These are phyloP conservation scores for Aphelenchoides fujianensis DNA, from an alignment of 1,140 invertebrate species.

Conservation along the genomic window DNA sequence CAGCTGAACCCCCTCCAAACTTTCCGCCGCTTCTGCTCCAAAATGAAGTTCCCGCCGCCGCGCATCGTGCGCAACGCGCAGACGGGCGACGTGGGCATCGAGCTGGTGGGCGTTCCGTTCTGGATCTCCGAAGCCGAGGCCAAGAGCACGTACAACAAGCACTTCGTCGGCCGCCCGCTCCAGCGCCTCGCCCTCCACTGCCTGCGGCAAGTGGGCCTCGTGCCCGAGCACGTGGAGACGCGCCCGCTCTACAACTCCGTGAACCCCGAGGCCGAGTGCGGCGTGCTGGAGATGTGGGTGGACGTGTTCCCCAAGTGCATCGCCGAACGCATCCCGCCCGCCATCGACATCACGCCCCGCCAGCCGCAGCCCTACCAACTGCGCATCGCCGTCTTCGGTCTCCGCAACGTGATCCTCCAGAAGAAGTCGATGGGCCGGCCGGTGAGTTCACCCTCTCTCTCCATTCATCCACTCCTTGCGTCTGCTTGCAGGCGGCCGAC, in stretches of 20 bases:
- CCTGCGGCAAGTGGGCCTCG: conserved; percentile 63
- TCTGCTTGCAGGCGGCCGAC: conserved; percentile 62
- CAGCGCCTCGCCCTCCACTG: conserved; percentile 65
- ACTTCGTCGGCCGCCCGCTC: conserved; percentile 52
- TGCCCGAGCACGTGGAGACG: conserved; percentile 67
- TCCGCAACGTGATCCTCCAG: conserved; percentile 45
- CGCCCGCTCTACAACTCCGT: conserved; percentile 64
- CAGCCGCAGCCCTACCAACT: conserved; percentile 62
- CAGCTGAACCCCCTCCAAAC: conserved; percentile 48
- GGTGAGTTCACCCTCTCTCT: conserved; percentile 16
- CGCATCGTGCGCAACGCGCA: conserved; percentile 26
- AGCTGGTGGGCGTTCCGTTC: conserved; percentile 30
- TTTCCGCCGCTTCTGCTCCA: conserved; percentile 41
- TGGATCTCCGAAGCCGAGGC: conserved; percentile 43
- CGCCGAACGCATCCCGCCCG: conserved; percentile 60
- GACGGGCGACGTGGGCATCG: conserved; percentile 39
- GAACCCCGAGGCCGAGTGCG: conserved; percentile 65
- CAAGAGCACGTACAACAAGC: conserved; percentile 26
- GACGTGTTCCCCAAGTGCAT: conserved; percentile 65
- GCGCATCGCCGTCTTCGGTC: conserved; percentile 43
- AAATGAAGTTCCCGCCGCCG: conserved; percentile 46
- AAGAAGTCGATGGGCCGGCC: conserved; percentile 51
- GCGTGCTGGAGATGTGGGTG: conserved; percentile 66
- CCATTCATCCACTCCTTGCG: conserved; percentile 25
- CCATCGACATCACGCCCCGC: conserved; percentile 64